Percentiles rank a stretch among this genome's conserved stretches.
Evolutionary conservation across 2,797 vertebrate genomes (phyloP).

Genomic region (Cottoperca gobio): DNA sequence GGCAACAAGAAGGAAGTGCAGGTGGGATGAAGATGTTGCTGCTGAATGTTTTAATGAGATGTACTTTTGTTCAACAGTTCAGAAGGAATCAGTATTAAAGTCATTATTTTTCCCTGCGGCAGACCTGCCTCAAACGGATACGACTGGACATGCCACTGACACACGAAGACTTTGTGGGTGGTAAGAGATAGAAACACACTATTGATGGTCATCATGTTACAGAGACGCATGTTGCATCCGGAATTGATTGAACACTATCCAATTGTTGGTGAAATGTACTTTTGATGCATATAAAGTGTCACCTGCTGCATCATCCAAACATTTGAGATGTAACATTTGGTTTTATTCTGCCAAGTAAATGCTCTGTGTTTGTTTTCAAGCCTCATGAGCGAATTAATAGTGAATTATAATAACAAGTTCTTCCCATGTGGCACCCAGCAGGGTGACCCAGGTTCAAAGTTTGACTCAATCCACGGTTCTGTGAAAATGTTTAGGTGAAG

Average conservation of each 20-base stretch:
- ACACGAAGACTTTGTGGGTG: slow-evolving; percentile 89
- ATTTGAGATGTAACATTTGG: not conserved
- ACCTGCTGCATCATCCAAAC: not conserved
- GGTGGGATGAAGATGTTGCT: slow-evolving; percentile 75
- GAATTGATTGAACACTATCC: not conserved
- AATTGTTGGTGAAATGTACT: not conserved
- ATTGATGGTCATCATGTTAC: not conserved
- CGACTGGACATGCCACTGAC: slow-evolving; percentile 94
- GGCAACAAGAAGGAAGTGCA: slow-evolving; percentile 96
- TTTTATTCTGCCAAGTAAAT: not conserved
- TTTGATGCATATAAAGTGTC: not conserved
- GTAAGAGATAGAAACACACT: slow-evolving; percentile 67
- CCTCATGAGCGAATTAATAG: not conserved
- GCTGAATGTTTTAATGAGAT: not conserved
- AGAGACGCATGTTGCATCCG: not conserved
- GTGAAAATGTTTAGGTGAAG: slow-evolving; percentile 55
- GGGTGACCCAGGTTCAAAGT: not conserved
- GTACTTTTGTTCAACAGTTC: accelerated
- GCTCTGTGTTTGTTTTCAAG: not conserved
- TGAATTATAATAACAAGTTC: too few relatives aligned
- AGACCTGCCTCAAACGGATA: slow-evolving; percentile 97
- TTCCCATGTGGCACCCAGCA: not conserved
- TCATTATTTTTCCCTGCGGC: not conserved
- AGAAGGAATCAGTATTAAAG: not conserved
- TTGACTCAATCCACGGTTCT: not conserved